Base-by-base conservation (phyloP, 2,113 vertebrate species). In the Oreotrochilus melanogaster region DNA sequence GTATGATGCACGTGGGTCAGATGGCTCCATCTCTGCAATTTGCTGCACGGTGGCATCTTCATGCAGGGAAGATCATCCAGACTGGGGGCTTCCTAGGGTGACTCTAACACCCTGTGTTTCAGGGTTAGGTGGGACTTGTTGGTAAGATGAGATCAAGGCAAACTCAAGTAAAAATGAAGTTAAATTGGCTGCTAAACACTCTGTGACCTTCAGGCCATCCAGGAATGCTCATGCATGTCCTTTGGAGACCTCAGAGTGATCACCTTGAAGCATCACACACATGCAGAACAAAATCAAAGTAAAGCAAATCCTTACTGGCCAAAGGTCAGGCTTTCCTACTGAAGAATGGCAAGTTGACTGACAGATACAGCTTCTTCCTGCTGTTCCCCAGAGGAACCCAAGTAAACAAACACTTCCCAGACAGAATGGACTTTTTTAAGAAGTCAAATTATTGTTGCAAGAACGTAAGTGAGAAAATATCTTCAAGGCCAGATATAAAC, bases 121-220 rank as follows among this genome's bases (percentile, higher is more conserved):
- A 90, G 43, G 33, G 28, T 62, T 58, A 79, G 61, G 47, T 58
- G 47, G 37, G 53, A 64, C 28, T 67, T 79, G 47, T 70, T 88
- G 66, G 30, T 66, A 86, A 60, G 45, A 50, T 69, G 50, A 91
- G 28, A 67, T 78, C 33, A 78, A 48, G 61, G 48, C 30, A 93
- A 81, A 74, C 87, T 56, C 53, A 91, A 69, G 27, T 69, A 78
- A 95, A 87, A 95, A 94, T 71, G 28, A 74, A 78, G 89, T 89
- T 58, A 74, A 81, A 85, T 25, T 60, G 18, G 23, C 69, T 85
- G 69, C 25, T 62, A 87, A 91, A 58, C 42, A 70, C 27, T 42
- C 54, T 42, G 25, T 56, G 61, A 91, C 45, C 84, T 72, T 81
- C 78, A 51, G 48, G 87, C 7, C 65, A 47, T 12, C 14, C 27